Percentiles rank a stretch among this genome's conserved stretches.
Evolutionary conservation across 1,140 invertebrate species (phyloP).

Genomic region (Cherax destructor): DNA sequence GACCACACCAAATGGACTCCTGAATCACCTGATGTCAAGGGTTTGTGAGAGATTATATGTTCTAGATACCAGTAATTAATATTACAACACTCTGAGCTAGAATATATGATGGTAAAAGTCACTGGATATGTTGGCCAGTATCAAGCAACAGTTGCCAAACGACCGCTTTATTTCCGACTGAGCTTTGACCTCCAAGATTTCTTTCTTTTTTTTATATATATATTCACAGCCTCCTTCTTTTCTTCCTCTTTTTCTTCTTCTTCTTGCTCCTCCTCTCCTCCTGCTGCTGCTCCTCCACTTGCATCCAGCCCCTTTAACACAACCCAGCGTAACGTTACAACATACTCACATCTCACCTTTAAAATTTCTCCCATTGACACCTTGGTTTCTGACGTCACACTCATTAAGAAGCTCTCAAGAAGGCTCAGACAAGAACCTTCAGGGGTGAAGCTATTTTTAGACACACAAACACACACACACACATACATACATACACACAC

Average conservation of each 20-base stretch:
- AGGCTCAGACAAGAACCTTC: neutral
- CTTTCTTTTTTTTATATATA: neutral
- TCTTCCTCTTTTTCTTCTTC: neutral
- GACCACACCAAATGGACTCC: no score
- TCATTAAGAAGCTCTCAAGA: constrained; percentile 13
- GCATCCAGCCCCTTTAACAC: neutral
- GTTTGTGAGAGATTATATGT: no score
- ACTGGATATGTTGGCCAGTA: no score
- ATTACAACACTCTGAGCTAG: no score
- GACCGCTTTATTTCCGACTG: no score
- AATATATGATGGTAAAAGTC: no score
- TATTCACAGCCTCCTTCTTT: neutral
- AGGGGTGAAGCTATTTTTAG: neutral
- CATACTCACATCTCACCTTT: constrained; percentile 24
- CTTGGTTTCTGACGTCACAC: constrained; percentile 8
- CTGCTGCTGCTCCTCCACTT: neutral
- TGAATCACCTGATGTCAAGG: no score
- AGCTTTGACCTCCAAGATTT: neutral
- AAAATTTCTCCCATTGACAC: constrained; percentile 3
- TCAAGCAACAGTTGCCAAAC: no score
- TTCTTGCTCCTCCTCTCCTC: neutral
- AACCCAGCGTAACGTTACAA: neutral
- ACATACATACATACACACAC: neutral
- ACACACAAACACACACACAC: neutral
- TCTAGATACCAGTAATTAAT: no score